phyloP scores from a whole-genome alignment of 2,113 vertebrate species.

The Alaudala cheleensis region DNA sequence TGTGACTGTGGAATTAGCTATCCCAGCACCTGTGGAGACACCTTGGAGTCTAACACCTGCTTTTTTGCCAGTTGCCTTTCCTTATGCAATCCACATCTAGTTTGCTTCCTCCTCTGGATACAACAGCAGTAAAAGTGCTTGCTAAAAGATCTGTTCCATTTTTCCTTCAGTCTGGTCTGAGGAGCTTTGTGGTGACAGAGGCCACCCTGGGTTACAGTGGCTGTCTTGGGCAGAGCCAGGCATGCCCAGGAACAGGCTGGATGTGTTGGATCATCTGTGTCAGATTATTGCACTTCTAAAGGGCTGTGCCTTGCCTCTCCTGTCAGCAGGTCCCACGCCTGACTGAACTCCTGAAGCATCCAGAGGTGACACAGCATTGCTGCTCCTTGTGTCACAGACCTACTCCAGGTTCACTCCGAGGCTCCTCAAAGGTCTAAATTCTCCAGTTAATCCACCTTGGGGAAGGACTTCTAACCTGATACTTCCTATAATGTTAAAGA shows the following conservation, averaged over 20 bases:
- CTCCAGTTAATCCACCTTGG: neutral
- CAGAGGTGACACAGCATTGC: neutral
- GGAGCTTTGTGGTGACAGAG: neutral
- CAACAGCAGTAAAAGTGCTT: neutral
- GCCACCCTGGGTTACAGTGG: neutral
- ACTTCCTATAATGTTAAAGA: neutral
- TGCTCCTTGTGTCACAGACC: neutral
- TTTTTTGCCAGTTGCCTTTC: neutral
- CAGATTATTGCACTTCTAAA: neutral
- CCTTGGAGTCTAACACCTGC: neutral
- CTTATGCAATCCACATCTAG: neutral
- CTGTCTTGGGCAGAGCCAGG: neutral
- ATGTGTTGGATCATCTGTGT: neutral
- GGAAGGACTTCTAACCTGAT: neutral
- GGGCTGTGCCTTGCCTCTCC: neutral
- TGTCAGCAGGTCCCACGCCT: neutral
- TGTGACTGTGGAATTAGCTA: neutral
- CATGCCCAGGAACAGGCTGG: fast-evolving
- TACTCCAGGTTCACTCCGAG: neutral
- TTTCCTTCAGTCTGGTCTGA: neutral
- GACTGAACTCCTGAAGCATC: neutral
- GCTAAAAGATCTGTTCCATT: neutral
- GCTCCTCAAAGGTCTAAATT: neutral
- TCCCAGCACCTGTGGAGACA: neutral
- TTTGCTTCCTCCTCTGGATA: neutral